phyloP scores from a whole-genome alignment of 2,797 vertebrate genomes.

The Sebastes vulpes region DNA sequence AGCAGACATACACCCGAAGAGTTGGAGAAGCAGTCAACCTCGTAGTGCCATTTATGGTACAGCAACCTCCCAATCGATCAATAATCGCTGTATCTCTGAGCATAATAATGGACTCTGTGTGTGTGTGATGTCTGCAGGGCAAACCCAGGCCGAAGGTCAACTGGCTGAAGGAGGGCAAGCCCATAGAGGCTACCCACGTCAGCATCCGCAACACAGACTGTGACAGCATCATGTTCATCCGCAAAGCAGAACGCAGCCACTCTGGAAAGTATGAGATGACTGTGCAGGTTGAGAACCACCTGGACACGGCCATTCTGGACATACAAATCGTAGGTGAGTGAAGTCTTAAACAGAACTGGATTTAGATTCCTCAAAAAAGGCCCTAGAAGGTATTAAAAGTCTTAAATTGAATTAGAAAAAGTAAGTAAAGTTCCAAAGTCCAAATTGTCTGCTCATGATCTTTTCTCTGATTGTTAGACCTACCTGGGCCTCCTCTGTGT shows the following conservation, averaged over 20 bases:
- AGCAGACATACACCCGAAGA: constrained; percentile 94
- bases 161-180: constrained; percentile 92
- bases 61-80: background rate
- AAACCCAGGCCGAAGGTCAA: constrained; percentile 94
- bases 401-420: background rate
- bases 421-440: background rate
- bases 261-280: constrained; percentile 95
- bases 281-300: constrained; percentile 94
- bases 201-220: constrained; percentile 96
- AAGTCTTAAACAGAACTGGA: background rate
- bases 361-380: background rate
- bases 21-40: constrained; percentile 97
- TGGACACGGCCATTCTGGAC: constrained; percentile 91
- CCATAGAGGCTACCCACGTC: constrained; percentile 91
- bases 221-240: constrained; percentile 97
- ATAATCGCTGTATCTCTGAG: background rate
- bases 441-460: background rate
- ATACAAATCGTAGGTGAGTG: constrained; percentile 96
- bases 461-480: constrained; percentile 82
- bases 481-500: constrained; percentile 92
- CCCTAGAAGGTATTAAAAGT: background rate
- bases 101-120: background rate
- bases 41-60: constrained; percentile 96
- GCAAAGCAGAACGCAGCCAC: constrained; percentile 94
- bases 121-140: constrained; percentile 82